Evolutionary conservation across 2,888 invertebrate genomes (phyloP).

Genomic region (Liopterus haemorrhoidalis): DNA sequence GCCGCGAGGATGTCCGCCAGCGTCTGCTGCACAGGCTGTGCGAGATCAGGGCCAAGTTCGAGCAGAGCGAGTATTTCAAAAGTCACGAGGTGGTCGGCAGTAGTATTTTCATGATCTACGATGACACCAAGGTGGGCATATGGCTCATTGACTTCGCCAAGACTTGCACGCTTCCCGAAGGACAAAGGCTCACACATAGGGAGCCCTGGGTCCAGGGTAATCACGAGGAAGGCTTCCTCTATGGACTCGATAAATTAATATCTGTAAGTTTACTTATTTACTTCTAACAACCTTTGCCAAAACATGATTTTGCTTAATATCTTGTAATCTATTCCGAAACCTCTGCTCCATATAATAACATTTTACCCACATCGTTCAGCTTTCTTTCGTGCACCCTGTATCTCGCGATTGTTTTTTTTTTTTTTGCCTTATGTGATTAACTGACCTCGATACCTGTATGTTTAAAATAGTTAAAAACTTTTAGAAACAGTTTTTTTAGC

Average conservation of each 20-base stretch:
- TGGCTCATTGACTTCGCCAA: conserved; percentile 99
- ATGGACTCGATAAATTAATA: conserved; percentile 88
- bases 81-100: conserved; percentile 90
- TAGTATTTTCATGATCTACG: conserved; percentile 90
- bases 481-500: background rate
- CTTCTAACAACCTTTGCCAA: no score
- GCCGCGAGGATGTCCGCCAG: conserved; percentile 58
- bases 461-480: background rate
- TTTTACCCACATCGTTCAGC: no score
- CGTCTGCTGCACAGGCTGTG: conserved; percentile 68
- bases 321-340: no score
- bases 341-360: no score
- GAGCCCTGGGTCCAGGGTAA: conserved; percentile 86
- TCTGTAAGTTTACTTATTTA: conserved; percentile 56
- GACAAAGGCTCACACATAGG: conserved; percentile 68
- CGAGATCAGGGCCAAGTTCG: conserved; percentile 71
- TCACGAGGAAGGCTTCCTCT: conserved; percentile 91
- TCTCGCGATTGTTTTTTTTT: no score
- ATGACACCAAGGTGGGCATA: conserved; percentile 78
- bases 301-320: no score
- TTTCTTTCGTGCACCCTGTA: no score
- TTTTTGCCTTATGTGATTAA: no score
- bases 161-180: conserved; percentile 68
- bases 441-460: background rate
- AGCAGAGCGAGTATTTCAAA: conserved; percentile 77